phyloP scores from a whole-genome alignment of 2,888 invertebrate species.

The Cynaeus angustus region DNA sequence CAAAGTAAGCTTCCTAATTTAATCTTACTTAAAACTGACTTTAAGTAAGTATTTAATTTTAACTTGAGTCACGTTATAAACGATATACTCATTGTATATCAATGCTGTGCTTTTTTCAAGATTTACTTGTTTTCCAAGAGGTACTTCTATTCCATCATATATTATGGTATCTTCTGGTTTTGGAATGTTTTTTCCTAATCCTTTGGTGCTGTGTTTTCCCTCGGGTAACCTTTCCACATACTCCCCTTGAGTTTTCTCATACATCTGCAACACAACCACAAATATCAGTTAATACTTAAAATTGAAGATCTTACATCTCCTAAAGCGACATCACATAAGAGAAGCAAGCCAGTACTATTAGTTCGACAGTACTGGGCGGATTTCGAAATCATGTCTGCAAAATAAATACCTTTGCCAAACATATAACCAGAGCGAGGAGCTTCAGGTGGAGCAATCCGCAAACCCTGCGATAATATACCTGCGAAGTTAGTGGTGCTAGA shows the following conservation, averaged over 20 bases:
- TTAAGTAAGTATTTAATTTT: slow-evolving; percentile 91
- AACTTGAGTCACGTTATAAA: slow-evolving; percentile 96
- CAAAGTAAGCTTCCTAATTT: slow-evolving; percentile 40
- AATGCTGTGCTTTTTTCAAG: slow-evolving; percentile 57
- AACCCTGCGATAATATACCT: slow-evolving; percentile 93
- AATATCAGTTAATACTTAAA: neutral
- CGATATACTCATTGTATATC: slow-evolving; percentile 95
- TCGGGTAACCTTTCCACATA: slow-evolving; percentile 85
- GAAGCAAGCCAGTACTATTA: slow-evolving; percentile 86
- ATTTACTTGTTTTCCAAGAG: slow-evolving; percentile 79
- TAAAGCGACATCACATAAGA: slow-evolving; percentile 96
- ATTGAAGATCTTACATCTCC: slow-evolving; percentile 83
- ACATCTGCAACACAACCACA: slow-evolving; percentile 74
- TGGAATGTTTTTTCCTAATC: slow-evolving; percentile 89
- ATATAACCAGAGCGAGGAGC: slow-evolving; percentile 96
- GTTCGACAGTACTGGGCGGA: slow-evolving; percentile 97
- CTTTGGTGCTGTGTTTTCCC: slow-evolving; percentile 91
- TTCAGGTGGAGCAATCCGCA: slow-evolving; percentile 98
- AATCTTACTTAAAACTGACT: slow-evolving; percentile 85
- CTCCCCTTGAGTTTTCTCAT: slow-evolving; percentile 82
- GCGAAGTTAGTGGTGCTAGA: slow-evolving; percentile 95
- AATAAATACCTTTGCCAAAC: slow-evolving; percentile 99
- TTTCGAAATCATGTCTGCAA: slow-evolving; percentile 99
- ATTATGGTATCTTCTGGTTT: slow-evolving; percentile 77
- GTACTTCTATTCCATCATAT: slow-evolving; percentile 84